Base-by-base conservation (phyloP, 1,140 invertebrate species). In the Varroa destructor region DNA sequence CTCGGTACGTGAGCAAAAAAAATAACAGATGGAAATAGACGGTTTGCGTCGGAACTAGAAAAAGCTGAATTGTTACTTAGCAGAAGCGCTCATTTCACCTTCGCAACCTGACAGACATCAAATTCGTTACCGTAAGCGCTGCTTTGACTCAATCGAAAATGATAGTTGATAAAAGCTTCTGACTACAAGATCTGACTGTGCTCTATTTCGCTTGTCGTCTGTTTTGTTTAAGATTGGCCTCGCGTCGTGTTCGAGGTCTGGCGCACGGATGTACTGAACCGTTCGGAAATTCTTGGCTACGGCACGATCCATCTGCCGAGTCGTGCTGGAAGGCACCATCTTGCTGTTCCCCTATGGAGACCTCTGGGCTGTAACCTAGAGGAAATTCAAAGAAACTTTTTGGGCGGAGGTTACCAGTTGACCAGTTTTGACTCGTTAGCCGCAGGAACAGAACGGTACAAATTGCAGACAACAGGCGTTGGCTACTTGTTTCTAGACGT, bases 271-370 rank as follows among this genome's bases (percentile, higher is more conserved):
- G 40, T 46, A 12, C 61, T 67, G 12, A 67, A 67, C 37, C 61
- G 61, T 5, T 67, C 61, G 14, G 61, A 67, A 40, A 67, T 67
- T 37, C 46, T 67, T 37, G 61, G 61, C 36, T 67, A 67, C 61
- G 61, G 61, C 1, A 46, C 46, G 14, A 46, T 37, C 14, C 61
- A 67, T 40, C 61, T 67, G 61, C 61, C 61, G 12, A 43, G 61
- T 46, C 40, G 46, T 2, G 61, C 61, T 8, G 61, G 61, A 43
- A 14, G 40, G 12, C 61, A 67, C 46, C 14, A 3, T 37, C 10
- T 67, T 5, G 3, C 37, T 40, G 61, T 67, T 40, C 61, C 61
- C 36, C 40, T 67, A 12, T 67, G 61, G 61, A 40, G 61, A 46
- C 61, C 61, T n/a, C 40, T 67, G 10, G 61, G 61, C 10, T 67